A percentile compares a stretch with the other conserved stretches of the same genome.
Evolutionary conservation across 92 coral and sea anemone species (phyloP).

Genomic region (Parazoanthus swiftii): DNA sequence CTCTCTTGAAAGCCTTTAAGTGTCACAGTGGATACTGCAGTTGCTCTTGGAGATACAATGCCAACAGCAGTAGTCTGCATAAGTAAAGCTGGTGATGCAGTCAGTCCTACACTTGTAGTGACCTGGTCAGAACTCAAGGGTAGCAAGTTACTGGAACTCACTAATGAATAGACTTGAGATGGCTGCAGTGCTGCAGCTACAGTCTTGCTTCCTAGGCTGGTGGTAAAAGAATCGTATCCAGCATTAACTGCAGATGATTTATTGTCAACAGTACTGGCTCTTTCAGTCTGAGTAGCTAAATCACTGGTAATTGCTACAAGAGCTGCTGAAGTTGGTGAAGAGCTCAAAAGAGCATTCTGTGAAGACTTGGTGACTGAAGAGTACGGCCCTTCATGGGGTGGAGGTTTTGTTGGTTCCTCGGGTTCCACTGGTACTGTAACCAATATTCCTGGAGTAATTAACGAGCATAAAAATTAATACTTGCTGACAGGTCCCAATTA

Average conservation of each 20-base stretch:
- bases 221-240: not conserved
- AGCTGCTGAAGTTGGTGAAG: not conserved
- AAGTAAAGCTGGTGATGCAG: not conserved
- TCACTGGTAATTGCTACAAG: not conserved
- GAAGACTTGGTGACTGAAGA: not conserved
- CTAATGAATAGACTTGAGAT: conserved; percentile 1
- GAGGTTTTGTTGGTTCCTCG: conserved; percentile 31
- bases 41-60: not conserved
- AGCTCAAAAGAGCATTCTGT: not conserved
- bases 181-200: conserved; percentile 12
- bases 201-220: not conserved
- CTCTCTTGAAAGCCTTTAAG: not conserved
- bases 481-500: too few relatives aligned
- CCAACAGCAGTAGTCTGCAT: not conserved
- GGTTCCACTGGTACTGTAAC: not conserved
- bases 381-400: conserved; percentile 35
- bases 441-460: not conserved
- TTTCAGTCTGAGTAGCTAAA: not conserved
- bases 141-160: conserved; percentile 7
- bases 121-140: conserved; percentile 6
- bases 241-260: not conserved
- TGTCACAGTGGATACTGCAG: not conserved
- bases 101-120: not conserved
- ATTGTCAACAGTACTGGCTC: not conserved
- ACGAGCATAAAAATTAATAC: not conserved